Evolutionary conservation across 2,797 vertebrate species (phyloP), one percentile per base, ranked within the genome.

Genomic region (Bovichtus diacanthus): DNA sequence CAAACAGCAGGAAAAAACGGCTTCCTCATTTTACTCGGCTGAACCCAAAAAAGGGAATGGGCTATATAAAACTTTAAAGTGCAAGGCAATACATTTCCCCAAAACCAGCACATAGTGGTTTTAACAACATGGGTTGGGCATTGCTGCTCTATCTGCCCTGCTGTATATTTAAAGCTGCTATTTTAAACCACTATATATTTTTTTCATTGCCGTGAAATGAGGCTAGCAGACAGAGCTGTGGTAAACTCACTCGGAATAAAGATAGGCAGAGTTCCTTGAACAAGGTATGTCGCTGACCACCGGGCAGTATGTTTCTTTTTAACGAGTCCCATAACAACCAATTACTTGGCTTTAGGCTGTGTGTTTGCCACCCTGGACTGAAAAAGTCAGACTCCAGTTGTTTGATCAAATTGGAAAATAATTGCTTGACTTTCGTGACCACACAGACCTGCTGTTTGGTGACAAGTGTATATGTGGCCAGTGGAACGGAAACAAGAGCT

Each of bases 131-230:
- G 89, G 93, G 93, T 70, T 73, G 89, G 89, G 89, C 88, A 87
- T 73, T 25, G 81, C 79, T 3, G 41, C 70, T 88, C 85, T 88
- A 93, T 94, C 93, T 88, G 80, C 84, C 77, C 84, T 43, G 81
- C 93, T 88, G 78, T 93, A 84, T 94, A 93, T 89, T 95, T 93
- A 93, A 92, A 74, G 83, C 63, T 90, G 70, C 92, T 94, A 93
- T 94, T 95, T 94, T 90, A 87, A 89, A 92, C 62, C 70, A 54
- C 86, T 66, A 84, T 90, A 90, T 93, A 86, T 74, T 92, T 88
- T 41, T 92, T 93, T 92, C 90, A 91, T 76, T 82, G 79, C 77
- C 87, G 61, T 84, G 82, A 88, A 94, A 94, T 75, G 87, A 89
- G 85, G 76, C 74, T 51, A 88, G 85, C 91, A 88, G 87, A 78